These are phyloP conservation scores for Pitta sordida DNA, from an alignment of 2,113 vertebrate genomes.

Conservation along the genomic window DNA sequence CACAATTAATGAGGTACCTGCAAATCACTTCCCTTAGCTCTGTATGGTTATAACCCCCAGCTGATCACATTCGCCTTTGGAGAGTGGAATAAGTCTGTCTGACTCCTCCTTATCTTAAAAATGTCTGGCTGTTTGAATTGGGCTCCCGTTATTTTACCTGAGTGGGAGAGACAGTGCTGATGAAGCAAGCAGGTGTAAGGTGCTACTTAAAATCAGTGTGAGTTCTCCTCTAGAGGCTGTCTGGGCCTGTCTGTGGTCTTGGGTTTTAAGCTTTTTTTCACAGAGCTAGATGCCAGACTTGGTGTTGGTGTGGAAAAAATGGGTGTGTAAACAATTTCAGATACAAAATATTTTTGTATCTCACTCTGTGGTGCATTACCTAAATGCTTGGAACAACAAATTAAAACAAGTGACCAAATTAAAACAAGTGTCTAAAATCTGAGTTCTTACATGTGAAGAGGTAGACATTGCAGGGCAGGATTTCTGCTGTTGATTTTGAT, in stretches of 20 bases:
- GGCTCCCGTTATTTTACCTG: neutral
- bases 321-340: neutral
- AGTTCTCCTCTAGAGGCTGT: neutral
- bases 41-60: neutral
- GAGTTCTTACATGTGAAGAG: neutral
- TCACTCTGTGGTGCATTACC: neutral
- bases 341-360: neutral
- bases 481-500: neutral
- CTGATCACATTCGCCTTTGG: neutral
- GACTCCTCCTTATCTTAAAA: neutral
- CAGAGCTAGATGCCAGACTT: neutral
- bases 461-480: neutral
- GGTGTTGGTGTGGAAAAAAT: neutral
- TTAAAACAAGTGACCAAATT: neutral
- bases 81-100: neutral
- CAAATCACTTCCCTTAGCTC: neutral
- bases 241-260: neutral
- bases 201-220: accelerated
- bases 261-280: neutral
- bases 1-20: neutral
- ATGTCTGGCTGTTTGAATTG: neutral
- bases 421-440: neutral
- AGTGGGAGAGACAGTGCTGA: neutral
- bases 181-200: neutral
- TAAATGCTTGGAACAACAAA: neutral